Conservation (phyloP, 2,888 invertebrate species). For the Myopa testacea region DNA sequence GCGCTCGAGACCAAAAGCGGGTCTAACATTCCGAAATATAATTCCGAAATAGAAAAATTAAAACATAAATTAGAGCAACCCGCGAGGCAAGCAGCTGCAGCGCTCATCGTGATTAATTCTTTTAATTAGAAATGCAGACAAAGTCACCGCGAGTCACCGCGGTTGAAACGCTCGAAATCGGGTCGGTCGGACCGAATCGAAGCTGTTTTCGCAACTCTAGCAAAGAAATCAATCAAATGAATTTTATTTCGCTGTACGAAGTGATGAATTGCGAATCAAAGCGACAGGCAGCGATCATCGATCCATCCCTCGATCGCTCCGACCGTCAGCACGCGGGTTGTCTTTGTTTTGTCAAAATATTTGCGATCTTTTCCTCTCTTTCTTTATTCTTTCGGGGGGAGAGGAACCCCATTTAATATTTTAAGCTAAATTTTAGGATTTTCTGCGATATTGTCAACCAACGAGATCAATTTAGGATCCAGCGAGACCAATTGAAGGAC, state of each 20-base stretch:
- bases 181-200: not conserved
- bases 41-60: slow-evolving; percentile 16
- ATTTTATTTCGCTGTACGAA: slow-evolving; percentile 10
- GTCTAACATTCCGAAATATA: slow-evolving; percentile 1
- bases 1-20: no score
- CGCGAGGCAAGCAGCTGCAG: not conserved
- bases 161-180: not conserved
- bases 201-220: not conserved
- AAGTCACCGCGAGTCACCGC: not conserved
- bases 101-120: not conserved
- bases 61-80: slow-evolving; percentile 22
- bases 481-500: no score
- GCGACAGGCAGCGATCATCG: not conserved
- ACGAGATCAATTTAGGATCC: no score
- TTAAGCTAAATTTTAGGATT: no score
- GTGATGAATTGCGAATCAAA: slow-evolving; percentile 7
- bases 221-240: slow-evolving; percentile 16
- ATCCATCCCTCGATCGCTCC: no score
- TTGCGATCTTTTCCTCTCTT: no score
- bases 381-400: no score
- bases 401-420: no score
- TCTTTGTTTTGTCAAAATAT: no score
- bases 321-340: no score
- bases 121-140: slow-evolving; percentile 19
- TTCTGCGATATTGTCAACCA: no score